These are phyloP conservation scores for Ariolimax columbianus DNA, from an alignment of 2,888 invertebrate species.

Conservation along the genomic window DNA sequence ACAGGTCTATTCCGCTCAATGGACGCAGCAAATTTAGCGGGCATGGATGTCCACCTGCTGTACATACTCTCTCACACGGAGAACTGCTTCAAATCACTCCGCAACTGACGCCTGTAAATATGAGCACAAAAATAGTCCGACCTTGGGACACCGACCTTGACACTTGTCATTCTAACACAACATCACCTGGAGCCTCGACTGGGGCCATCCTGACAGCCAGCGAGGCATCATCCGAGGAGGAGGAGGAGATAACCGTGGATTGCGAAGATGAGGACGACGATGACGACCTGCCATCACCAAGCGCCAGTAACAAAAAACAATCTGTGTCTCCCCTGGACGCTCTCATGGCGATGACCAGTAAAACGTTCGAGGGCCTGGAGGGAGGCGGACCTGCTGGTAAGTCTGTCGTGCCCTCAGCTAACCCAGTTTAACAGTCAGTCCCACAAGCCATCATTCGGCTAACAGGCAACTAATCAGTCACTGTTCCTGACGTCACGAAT, in stretches of 20 bases:
- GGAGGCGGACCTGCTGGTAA: slow-evolving; percentile 69
- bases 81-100: slow-evolving; percentile 14
- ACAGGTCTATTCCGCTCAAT: not conserved
- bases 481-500: too few relatives aligned
- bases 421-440: too few relatives aligned
- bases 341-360: slow-evolving; percentile 97
- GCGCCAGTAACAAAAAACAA: slow-evolving; percentile 50
- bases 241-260: slow-evolving; percentile 53
- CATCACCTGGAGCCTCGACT: slow-evolving; percentile 48
- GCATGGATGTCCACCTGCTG: not conserved
- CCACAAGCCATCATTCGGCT: too few relatives aligned
- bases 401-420: too few relatives aligned
- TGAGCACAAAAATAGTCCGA: slow-evolving; percentile 64
- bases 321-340: slow-evolving; percentile 91
- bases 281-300: slow-evolving; percentile 47
- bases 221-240: slow-evolving; percentile 68
- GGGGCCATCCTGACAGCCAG: slow-evolving; percentile 63
- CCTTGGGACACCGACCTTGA: slow-evolving; percentile 63
- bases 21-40: not conserved
- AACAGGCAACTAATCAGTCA: too few relatives aligned
- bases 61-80: slow-evolving; percentile 2
- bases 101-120: slow-evolving; percentile 34
- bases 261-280: too few relatives aligned
- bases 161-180: not conserved
- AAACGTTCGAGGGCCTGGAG: slow-evolving; percentile 94